phyloP scores from a whole-genome alignment of 1,140 invertebrate species.

The Lineus longissimus region DNA sequence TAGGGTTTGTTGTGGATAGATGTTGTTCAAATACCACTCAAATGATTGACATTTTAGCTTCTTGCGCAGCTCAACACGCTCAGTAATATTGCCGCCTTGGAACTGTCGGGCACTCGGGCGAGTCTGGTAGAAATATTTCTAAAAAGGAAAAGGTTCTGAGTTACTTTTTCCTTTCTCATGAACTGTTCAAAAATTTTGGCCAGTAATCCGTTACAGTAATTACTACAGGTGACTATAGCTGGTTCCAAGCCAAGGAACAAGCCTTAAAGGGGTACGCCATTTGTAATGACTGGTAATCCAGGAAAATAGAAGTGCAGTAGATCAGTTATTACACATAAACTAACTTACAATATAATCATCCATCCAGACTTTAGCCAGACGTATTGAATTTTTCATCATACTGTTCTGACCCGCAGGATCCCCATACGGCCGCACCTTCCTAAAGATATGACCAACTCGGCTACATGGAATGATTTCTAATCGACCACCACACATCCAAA shows the following conservation, averaged over 20 bases:
- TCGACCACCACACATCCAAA: constrained; percentile 94
- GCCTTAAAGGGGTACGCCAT: too few relatives aligned
- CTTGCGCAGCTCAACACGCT: constrained; percentile 70
- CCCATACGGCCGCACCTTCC: constrained; percentile 54
- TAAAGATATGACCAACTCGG: constrained; percentile 96
- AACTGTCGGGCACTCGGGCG: constrained; percentile 60
- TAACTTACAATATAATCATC: constrained; percentile 80
- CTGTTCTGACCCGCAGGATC: constrained; percentile 35
- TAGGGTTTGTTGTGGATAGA: constrained; percentile 91
- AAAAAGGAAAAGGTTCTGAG: constrained; percentile 18
- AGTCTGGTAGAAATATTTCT: constrained; percentile 75
- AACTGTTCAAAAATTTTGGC: not conserved
- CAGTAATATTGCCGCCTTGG: constrained; percentile 88
- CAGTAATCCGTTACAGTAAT: not conserved
- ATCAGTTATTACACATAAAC: not conserved
- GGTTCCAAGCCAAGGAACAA: too few relatives aligned
- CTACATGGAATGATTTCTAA: constrained; percentile 95
- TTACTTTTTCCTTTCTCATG: not conserved
- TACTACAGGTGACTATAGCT: too few relatives aligned
- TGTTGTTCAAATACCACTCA: constrained; percentile 95
- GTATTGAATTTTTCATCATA: constrained; percentile 52
- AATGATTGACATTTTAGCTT: constrained; percentile 90
- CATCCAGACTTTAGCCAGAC: constrained; percentile 62
- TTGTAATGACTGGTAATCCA: too few relatives aligned
- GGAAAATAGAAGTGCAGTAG: too few relatives aligned